A percentile compares a stretch with the other conserved stretches of the same genome.
phyloP scores from a whole-genome alignment of 2,797 vertebrate genomes.

The Acanthornis magna region DNA sequence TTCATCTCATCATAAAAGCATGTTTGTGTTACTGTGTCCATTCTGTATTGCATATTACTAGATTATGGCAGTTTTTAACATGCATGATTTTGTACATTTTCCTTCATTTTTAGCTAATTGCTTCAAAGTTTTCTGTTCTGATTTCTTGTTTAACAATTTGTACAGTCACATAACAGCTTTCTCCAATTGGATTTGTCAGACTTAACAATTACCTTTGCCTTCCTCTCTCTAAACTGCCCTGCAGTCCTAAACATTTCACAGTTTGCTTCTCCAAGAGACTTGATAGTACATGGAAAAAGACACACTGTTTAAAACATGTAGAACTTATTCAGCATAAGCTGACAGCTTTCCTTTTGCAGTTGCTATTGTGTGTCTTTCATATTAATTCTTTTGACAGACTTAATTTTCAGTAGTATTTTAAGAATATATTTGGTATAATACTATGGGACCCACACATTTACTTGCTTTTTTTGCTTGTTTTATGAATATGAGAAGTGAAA shows the following conservation, averaged over 20 bases:
- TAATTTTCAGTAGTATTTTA: background rate
- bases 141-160: constrained; percentile 7
- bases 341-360: constrained; percentile 4
- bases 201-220: constrained; percentile 22
- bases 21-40: background rate
- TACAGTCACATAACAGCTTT: background rate
- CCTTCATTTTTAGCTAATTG: background rate
- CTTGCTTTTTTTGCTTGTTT: background rate
- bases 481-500: background rate
- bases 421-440: background rate
- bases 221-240: constrained; percentile 15
- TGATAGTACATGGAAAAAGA: constrained; percentile 1
- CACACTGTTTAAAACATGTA: constrained; percentile 27
- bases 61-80: background rate
- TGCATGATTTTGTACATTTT: background rate
- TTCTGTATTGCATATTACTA: background rate
- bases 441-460: background rate
- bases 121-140: background rate
- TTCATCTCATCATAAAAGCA: background rate
- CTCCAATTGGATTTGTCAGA: constrained; percentile 13
- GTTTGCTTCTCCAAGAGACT: background rate
- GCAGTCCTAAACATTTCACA: constrained; percentile 21
- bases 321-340: background rate
- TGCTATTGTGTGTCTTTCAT: background rate
- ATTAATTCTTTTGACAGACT: constrained; percentile 5